Percentiles rank a stretch among this genome's conserved stretches.
These are phyloP conservation scores for Parotia lawesii DNA, from an alignment of 2,113 vertebrate genomes.

Conservation along the genomic window DNA sequence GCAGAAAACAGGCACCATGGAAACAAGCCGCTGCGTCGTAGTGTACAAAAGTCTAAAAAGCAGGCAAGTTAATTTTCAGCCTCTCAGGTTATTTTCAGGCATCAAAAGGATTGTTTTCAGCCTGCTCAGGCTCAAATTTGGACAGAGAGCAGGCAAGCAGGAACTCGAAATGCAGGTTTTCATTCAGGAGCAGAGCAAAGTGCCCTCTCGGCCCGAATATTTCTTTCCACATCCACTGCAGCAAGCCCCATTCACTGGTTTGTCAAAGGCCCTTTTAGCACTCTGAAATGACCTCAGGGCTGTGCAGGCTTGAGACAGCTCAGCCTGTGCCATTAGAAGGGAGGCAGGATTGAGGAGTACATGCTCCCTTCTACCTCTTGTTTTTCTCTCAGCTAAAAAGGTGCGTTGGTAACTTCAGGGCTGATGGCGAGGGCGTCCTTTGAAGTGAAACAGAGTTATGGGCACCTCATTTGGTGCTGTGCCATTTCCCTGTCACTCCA, in stretches of 20 bases:
- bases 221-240: neutral
- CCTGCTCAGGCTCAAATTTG: neutral
- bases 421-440: neutral
- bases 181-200: neutral
- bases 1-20: neutral
- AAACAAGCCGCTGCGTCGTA: neutral
- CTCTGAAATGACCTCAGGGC: neutral
- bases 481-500: neutral
- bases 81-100: neutral
- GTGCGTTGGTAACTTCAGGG: neutral
- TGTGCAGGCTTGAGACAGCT: neutral
- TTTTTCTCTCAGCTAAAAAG: neutral
- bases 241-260: neutral
- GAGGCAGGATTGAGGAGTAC: neutral
- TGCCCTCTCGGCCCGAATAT: neutral
- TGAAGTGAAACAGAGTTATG: neutral
- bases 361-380: neutral
- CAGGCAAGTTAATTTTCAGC: neutral
- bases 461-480: neutral
- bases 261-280: neutral
- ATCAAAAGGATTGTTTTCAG: neutral
- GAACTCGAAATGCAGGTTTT: neutral
- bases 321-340: neutral
- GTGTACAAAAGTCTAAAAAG: neutral
- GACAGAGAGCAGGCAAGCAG: neutral